Percentiles rank a stretch among this genome's conserved stretches.
Conservation (phyloP, 2,888 invertebrate genomes). For the Tethea ocularis region DNA sequence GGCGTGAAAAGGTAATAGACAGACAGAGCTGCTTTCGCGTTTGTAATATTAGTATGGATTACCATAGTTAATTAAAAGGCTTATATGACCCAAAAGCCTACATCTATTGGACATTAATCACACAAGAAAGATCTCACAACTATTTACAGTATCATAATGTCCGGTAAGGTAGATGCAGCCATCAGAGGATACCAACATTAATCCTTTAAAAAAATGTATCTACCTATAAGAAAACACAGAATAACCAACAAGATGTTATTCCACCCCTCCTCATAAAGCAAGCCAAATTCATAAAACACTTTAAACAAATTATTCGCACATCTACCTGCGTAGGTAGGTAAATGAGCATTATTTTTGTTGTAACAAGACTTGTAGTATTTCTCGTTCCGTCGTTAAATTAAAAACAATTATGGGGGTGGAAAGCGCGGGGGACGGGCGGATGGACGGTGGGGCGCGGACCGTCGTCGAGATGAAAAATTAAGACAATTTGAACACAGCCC, state of each 20-base stretch:
- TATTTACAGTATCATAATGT: too few species aligned
- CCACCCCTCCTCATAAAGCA: neutral
- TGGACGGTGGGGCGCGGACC: constrained; percentile 49
- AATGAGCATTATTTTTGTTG: constrained; percentile 60
- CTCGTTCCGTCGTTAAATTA: constrained; percentile 75
- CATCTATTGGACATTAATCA: neutral
- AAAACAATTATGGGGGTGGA: constrained; percentile 76
- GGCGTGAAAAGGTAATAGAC: too few species aligned
- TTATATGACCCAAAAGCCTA: too few species aligned
- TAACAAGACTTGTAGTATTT: constrained; percentile 56
- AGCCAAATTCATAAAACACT: constrained; percentile 31
- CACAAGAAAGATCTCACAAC: too few species aligned
- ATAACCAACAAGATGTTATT: constrained; percentile 15
- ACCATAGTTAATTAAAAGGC: too few species aligned
- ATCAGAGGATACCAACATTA: too few species aligned
- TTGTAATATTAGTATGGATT: too few species aligned
- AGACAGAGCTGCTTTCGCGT: too few species aligned
- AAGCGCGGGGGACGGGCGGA: constrained; percentile 32
- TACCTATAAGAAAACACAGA: too few species aligned
- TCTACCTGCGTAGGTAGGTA: constrained; percentile 35
- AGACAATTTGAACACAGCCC: constrained; percentile 75
- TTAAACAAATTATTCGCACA: constrained; percentile 32
- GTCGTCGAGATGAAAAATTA: constrained; percentile 79
- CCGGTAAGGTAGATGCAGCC: too few species aligned
- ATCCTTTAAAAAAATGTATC: too few species aligned